phyloP scores from a whole-genome alignment of 2,888 invertebrate species.

The Syrphus vitripennis region DNA sequence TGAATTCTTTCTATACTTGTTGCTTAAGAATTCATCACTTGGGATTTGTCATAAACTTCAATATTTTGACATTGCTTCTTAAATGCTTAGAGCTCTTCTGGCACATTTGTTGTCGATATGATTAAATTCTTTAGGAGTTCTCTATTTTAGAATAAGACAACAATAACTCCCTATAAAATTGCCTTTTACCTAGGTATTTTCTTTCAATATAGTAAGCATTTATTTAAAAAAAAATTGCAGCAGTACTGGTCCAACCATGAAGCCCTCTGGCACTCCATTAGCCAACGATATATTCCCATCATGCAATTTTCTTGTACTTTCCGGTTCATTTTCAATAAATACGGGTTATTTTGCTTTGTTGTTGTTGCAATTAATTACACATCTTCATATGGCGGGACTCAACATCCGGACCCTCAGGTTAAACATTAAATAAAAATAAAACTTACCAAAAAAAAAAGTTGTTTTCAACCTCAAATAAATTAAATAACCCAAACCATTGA shows the following conservation, averaged over 20 bases:
- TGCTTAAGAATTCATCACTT: no score
- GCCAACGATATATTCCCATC: slow-evolving; percentile 17
- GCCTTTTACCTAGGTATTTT: neutral
- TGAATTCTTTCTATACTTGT: no score
- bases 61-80: no score
- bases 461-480: slow-evolving; percentile 45
- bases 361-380: slow-evolving; percentile 57
- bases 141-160: no score
- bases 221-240: neutral
- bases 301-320: slow-evolving; percentile 24
- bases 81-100: no score
- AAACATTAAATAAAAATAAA: slow-evolving; percentile 67
- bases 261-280: slow-evolving; percentile 47
- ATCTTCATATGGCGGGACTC: slow-evolving; percentile 47
- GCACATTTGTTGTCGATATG: no score
- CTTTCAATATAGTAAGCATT: neutral
- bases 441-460: slow-evolving; percentile 21
- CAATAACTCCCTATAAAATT: no score
- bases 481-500: slow-evolving; percentile 51
- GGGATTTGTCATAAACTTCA: no score
- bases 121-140: no score
- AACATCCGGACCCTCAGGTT: slow-evolving; percentile 59
- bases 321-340: slow-evolving; percentile 42
- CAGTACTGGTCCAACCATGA: slow-evolving; percentile 11
- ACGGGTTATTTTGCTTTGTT: neutral